Evolutionary conservation across 1,140 invertebrate species (phyloP), one percentile per base, ranked within the genome.

Genomic region (Mactra quadrangularis): DNA sequence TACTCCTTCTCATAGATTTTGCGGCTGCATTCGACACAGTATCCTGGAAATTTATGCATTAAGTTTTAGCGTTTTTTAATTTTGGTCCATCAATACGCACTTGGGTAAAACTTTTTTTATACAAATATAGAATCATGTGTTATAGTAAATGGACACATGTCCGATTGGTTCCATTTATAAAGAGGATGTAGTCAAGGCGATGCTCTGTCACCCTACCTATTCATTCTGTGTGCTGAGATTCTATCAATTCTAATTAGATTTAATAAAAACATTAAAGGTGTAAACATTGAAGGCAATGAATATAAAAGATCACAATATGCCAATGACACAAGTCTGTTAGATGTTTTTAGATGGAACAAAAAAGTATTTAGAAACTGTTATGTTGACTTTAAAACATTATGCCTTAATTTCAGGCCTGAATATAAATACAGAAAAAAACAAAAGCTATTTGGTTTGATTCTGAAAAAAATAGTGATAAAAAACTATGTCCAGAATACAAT

Each of bases 171-270:
- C 27, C 25, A 45, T 11, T 47, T 72, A 27, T 17, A 47, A 11
- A 82, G 68, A 33, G 64, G 78, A 0, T 68, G 81, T 59, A 62
- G 62, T 29, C 81, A 83, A 68, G 4, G 81, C 13, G 70, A 83
- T 64, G 68, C 47, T 29, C 29, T 83, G 19, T 83, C 70, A n/a
- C 35, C 71, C 2, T 83, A 83, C 27, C 35, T 83, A 19, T 79
- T 77, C 60, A 77, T 77, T 64, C n/a, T 77, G 4, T 77, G 74
- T 33, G n/a, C n/a, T n/a, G n/a, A n/a, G n/a, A n/a, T n/a, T n/a
- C n/a, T n/a, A n/a, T n/a, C n/a, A n/a, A n/a, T 62, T 19, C 7
- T 77, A 38, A 3, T 62, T 2, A 66, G 59, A 62, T 52, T 47
- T 4, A 79, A 70, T 55, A 9, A 0, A n/a, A 45, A 62, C 9